Evolutionary conservation across 1,140 invertebrate species (phyloP), one percentile per base, ranked within the genome.

Genomic region (Drosophila lacteicornis): DNA sequence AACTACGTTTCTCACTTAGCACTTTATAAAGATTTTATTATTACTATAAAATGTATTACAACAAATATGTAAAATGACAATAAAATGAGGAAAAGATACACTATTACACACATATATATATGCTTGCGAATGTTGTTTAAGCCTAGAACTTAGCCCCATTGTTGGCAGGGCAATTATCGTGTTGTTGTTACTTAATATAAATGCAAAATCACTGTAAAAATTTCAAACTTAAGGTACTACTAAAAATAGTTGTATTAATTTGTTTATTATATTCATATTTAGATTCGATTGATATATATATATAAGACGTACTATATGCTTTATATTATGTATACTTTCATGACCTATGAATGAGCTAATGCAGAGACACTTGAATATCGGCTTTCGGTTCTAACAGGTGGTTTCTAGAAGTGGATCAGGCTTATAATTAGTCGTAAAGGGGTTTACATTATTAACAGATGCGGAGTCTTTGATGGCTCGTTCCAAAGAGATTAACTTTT

Each of bases 121-220:
- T 87, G 68, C 62, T 86, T 82, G 75, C 61, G 78, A 84, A 88
- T 90, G 69, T 70, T 61, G 58, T 86, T 80, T 80, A 73, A 78
- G 69, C 65, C 80, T 84, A 80, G 57, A 80, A 78, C 80, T 70
- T 62, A 90, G 76, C 75, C 70, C 73, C 50, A 68, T 62, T 63
- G 63, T 60, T 69, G 70, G 61, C 62, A 67, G 65, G 74, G 78
- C 73, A 33, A 75, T 88, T 77, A 74, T 70, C 74, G 77, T 73
- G 65, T 78, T 83, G 58, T 78, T 25, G 22, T 25, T 83, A 51
- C 67, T 70, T 80, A 73, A 77, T 90, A 81, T 90, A 88, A 90
- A 90, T 88, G 85, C 85, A 90, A 85, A 80, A 85, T 75, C 74
- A 85, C 81, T 81, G 80, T 87, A 78, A 78, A 80, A 75, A 76